Percentiles rank a stretch among this genome's conserved stretches.
These are phyloP conservation scores for Drosophila meridionalis DNA, from an alignment of 2,888 invertebrate species.

Conservation along the genomic window DNA sequence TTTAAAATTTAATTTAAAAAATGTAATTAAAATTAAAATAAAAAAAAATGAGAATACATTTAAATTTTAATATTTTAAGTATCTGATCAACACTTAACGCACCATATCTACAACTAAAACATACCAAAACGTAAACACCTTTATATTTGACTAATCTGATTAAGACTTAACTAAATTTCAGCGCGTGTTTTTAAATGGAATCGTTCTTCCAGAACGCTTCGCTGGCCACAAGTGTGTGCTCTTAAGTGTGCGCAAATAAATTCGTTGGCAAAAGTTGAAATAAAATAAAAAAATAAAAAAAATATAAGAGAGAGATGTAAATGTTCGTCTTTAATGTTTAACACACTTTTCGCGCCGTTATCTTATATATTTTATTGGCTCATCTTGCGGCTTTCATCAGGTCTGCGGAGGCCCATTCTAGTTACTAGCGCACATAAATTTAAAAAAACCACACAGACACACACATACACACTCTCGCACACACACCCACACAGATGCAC, in stretches of 20 bases:
- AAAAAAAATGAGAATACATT: too few relatives aligned
- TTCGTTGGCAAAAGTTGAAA: slow-evolving; percentile 4
- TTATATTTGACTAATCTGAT: too few relatives aligned
- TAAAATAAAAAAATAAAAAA: background rate
- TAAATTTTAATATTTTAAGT: too few relatives aligned
- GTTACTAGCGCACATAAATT: slow-evolving; percentile 74
- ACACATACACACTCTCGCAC: slow-evolving; percentile 1
- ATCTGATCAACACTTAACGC: too few relatives aligned
- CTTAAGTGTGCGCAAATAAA: slow-evolving; percentile 27
- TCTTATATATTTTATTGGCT: slow-evolving; percentile 66
- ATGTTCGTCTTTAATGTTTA: slow-evolving; percentile 44
- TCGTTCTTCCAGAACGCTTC: too few relatives aligned
- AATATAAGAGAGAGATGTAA: slow-evolving; percentile 10
- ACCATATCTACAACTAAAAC: too few relatives aligned
- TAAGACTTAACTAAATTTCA: too few relatives aligned
- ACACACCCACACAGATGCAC: slow-evolving; percentile 18
- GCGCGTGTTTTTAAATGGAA: too few relatives aligned
- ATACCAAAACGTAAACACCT: too few relatives aligned
- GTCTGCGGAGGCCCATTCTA: slow-evolving; percentile 64
- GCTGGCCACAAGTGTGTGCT: too few relatives aligned
- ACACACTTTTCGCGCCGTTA: slow-evolving; percentile 49
- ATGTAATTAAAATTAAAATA: too few relatives aligned
- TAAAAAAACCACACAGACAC: slow-evolving; percentile 32
- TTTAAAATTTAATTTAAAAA: too few relatives aligned
- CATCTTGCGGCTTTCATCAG: slow-evolving; percentile 71